phyloP scores from a whole-genome alignment of 1,140 invertebrate species.

The Zaprionus inermis region DNA sequence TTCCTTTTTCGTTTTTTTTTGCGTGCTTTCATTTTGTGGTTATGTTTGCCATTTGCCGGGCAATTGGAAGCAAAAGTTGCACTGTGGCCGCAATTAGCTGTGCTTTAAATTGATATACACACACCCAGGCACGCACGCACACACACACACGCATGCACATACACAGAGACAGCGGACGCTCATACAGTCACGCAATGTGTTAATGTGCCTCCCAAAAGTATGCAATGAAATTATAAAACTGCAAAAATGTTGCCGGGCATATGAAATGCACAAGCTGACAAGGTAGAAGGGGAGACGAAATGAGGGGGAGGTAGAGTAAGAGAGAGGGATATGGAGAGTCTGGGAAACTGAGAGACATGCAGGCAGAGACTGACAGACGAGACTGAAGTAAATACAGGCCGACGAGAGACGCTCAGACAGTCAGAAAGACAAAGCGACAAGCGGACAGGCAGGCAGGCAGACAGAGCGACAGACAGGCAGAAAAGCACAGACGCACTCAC shows the following conservation, averaged over 20 bases:
- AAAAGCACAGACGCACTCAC: neutral
- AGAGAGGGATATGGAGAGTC: neutral
- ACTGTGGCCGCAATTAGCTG: constrained; percentile 59
- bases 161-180: neutral
- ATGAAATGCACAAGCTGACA: constrained; percentile 32
- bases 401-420: neutral
- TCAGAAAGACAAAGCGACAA: neutral
- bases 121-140: no score
- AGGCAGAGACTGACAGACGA: neutral
- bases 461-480: neutral
- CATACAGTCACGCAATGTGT: constrained; percentile 49
- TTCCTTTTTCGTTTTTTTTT: constrained; percentile 11
- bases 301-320: neutral
- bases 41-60: constrained; percentile 49
- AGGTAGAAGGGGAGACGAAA: neutral
- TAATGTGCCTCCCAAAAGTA: constrained; percentile 73
- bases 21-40: constrained; percentile 16
- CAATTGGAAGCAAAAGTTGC: constrained; percentile 51
- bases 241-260: constrained; percentile 54
- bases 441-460: neutral
- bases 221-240: constrained; percentile 78
- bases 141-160: no score
- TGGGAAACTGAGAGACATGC: neutral
- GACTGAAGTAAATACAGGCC: neutral
- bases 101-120: constrained; percentile 22